Percentiles rank a stretch among this genome's conserved stretches.
phyloP scores from a whole-genome alignment of 2,113 vertebrate species.

The Heterochromis multidens region DNA sequence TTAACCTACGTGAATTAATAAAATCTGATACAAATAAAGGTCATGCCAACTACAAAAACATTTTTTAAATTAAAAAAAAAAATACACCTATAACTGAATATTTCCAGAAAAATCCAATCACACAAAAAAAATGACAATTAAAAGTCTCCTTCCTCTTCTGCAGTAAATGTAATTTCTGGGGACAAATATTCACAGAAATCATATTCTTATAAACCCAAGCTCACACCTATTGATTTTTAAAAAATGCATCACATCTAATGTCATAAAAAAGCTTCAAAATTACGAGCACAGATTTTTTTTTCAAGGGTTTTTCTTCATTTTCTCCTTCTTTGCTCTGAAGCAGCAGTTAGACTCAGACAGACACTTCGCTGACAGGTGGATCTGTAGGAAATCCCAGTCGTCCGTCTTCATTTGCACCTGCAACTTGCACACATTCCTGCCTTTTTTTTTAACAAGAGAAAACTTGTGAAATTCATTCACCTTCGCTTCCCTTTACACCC shows the following conservation, averaged over 20 bases:
- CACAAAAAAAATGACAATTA: not conserved
- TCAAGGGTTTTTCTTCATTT: not conserved
- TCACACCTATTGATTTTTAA: not conserved
- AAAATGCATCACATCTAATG: not conserved
- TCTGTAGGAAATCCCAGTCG: constrained; percentile 36
- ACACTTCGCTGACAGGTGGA: constrained; percentile 50
- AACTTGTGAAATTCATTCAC: constrained; percentile 32
- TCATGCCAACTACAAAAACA: not conserved
- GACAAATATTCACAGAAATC: not conserved
- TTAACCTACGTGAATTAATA: not conserved
- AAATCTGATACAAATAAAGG: not conserved
- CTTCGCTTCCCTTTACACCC: not conserved
- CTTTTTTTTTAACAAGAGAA: not conserved
- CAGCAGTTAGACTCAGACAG: not conserved
- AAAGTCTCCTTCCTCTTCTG: not conserved
- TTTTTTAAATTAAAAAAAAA: not conserved
- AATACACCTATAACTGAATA: not conserved
- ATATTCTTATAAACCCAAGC: not conserved
- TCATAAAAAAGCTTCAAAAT: not conserved
- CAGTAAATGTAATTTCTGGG: not conserved
- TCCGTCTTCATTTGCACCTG: constrained; percentile 47
- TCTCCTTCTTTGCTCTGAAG: not conserved
- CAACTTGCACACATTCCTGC: constrained; percentile 5
- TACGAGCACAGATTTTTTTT: not conserved
- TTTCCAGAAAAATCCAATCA: not conserved